Base-by-base conservation (phyloP, 1,140 invertebrate species). In the Drosophila pandora region DNA sequence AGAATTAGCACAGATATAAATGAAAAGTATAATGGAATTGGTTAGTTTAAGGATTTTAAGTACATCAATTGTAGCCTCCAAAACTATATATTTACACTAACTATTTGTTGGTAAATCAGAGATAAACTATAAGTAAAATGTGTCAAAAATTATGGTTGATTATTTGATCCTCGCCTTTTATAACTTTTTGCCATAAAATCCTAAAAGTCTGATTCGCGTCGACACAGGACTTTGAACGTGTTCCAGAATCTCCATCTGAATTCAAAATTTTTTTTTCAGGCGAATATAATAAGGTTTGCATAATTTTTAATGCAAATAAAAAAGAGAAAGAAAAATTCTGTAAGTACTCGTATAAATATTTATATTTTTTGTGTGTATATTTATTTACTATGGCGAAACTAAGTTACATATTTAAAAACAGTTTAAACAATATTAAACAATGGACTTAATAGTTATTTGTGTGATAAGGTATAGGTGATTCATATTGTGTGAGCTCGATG, bases 191-290 rank as follows among this genome's bases (percentile, higher is more conserved):
- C 90, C 90, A 57, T 91, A 91, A 83, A 91, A 90, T 67, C 90
- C 90, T 91, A 91, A 91, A 59, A 91, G 90, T 60, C 81, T 79
- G 68, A 91, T 90, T 73, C 90, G 83, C 60, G 90, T 91, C 56
- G 90, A 91, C 43, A 91, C 90, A 39, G 90, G 90, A 90, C 90
- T 91, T 81, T 91, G 90, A 73, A 91, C 83, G 71, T 91, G 82
- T 69, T 91, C 90, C 90, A 91, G 72, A 68, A 91, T 91, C 80
- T 91, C 90, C 90, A 91, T 90, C 90, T 91, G 74, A 67, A 73
- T 43, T 56, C 48, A 67, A 62, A 23, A 47, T 67, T 64, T 32
- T 54, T 55, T 56, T 68, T 50, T 65, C 32, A 49, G 41, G 30
- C 45, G 43, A 60, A 67, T 62, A 56, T 72, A 53, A 39, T 56